Evolutionary conservation across 2,113 vertebrate species (phyloP).

Genomic region (Hippocampus comes): DNA sequence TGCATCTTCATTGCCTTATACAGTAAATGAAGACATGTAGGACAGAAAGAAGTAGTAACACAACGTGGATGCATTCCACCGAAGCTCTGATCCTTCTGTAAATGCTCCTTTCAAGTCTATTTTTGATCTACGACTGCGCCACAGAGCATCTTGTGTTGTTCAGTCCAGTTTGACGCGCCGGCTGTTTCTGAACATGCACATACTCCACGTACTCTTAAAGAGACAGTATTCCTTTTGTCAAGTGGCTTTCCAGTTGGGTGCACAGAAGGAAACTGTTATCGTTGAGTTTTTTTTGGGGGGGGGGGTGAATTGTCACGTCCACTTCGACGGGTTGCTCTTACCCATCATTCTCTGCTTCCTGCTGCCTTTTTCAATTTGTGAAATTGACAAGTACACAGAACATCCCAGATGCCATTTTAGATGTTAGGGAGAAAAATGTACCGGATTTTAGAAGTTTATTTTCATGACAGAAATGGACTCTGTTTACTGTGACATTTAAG

Average conservation of each 20-base stretch:
- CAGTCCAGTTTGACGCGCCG: slow-evolving; percentile 34
- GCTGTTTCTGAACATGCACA: slow-evolving; percentile 51
- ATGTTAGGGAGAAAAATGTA: slow-evolving; percentile 57
- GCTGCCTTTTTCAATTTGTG: slow-evolving; percentile 77
- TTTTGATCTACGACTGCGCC: slow-evolving; percentile 23
- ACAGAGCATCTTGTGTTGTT: slow-evolving; percentile 27
- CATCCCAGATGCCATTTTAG: slow-evolving; percentile 58
- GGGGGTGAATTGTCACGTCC: slow-evolving; percentile 43
- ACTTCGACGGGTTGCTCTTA: slow-evolving; percentile 42
- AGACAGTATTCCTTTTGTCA: slow-evolving; percentile 71
- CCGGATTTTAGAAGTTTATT: slow-evolving; percentile 73
- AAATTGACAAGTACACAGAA: slow-evolving; percentile 78
- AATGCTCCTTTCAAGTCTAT: slow-evolving; percentile 3
- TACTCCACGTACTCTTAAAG: slow-evolving; percentile 52
- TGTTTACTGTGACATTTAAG: slow-evolving; percentile 43
- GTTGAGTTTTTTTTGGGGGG: slow-evolving; percentile 13
- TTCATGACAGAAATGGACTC: slow-evolving; percentile 72
- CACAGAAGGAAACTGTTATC: slow-evolving; percentile 36
- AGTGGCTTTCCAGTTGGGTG: slow-evolving; percentile 40
- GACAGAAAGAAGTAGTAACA: neutral
- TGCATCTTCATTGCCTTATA: slow-evolving; percentile 28
- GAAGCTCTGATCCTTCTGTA: slow-evolving; percentile 18
- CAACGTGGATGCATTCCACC: slow-evolving; percentile 29
- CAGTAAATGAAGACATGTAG: slow-evolving; percentile 11
- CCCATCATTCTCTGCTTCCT: slow-evolving; percentile 68